These are phyloP conservation scores for Elysia chlorotica DNA, from an alignment of 1,140 invertebrate species.

Conservation along the genomic window DNA sequence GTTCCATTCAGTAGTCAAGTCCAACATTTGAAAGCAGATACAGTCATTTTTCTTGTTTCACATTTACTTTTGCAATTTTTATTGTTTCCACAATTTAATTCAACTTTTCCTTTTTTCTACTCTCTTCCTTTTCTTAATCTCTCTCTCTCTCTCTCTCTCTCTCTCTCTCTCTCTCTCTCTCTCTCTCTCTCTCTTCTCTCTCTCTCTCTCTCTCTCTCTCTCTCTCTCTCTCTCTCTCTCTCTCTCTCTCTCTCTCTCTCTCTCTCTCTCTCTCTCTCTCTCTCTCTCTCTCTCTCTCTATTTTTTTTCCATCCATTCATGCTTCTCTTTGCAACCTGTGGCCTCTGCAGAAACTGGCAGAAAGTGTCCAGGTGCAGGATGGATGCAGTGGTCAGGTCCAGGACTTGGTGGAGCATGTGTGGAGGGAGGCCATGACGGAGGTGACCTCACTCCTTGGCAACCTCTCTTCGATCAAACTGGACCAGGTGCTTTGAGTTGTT, in stretches of 20 bases:
- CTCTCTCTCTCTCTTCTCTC: too few relatives aligned
- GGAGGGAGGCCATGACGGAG: conserved; percentile 53
- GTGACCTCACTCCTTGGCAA: conserved; percentile 40
- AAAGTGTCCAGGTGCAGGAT: background rate
- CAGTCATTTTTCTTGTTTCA: too few relatives aligned
- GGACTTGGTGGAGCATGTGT: conserved; percentile 53
- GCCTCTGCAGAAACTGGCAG: conserved; percentile 3
- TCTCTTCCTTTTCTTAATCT: background rate
- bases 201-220: too few relatives aligned
- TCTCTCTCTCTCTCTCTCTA: too few relatives aligned
- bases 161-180: too few relatives aligned
- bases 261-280: too few relatives aligned
- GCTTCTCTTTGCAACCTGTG: too few relatives aligned
- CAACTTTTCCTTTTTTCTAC: background rate
- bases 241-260: too few relatives aligned
- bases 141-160: background rate
- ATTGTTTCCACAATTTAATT: background rate
- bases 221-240: too few relatives aligned
- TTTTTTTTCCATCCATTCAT: background rate
- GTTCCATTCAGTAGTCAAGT: too few relatives aligned
- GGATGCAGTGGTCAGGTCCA: conserved; percentile 23
- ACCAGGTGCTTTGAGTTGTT: too few relatives aligned
- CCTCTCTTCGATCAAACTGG: conserved; percentile 38
- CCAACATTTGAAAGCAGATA: too few relatives aligned
- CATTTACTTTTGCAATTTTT: background rate